These are phyloP conservation scores for Drosophila cognata DNA, from an alignment of 2,888 invertebrate genomes.

Conservation along the genomic window DNA sequence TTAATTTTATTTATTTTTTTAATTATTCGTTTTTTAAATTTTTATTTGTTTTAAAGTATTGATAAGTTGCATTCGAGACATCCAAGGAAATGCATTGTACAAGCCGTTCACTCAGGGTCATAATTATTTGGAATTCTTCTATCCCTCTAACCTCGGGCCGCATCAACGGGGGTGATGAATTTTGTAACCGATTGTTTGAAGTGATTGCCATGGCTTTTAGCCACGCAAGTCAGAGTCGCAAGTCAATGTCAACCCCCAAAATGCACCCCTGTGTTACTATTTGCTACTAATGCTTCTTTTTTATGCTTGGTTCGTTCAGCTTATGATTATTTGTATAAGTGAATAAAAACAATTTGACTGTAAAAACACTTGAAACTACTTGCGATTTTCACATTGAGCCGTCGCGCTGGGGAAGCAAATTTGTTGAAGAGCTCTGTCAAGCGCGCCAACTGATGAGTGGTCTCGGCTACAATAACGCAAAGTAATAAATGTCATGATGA, in stretches of 20 bases:
- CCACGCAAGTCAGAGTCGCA: constrained; percentile 20
- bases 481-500: constrained; percentile 70
- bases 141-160: neutral
- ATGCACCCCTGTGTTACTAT: constrained; percentile 49
- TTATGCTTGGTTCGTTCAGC: constrained; percentile 29
- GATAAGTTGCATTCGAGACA: neutral
- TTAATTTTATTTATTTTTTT: constrained; percentile 42
- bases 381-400: constrained; percentile 62
- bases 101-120: neutral
- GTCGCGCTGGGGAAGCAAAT: constrained; percentile 31
- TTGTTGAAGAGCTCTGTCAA: constrained; percentile 38
- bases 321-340: constrained; percentile 69
- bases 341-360: constrained; percentile 80
- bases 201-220: constrained; percentile 37
- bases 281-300: constrained; percentile 50
- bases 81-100: neutral
- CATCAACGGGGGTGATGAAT: constrained; percentile 13
- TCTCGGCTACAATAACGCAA: constrained; percentile 50
- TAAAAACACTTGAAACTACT: constrained; percentile 76
- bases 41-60: neutral
- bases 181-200: constrained; percentile 29
- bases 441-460: constrained; percentile 37
- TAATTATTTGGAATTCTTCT: constrained; percentile 10
- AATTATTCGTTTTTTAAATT: constrained; percentile 1
- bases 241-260: constrained; percentile 56